These are phyloP conservation scores for Pluvianellus socialis DNA, from an alignment of 2,113 vertebrate species.

Conservation along the genomic window DNA sequence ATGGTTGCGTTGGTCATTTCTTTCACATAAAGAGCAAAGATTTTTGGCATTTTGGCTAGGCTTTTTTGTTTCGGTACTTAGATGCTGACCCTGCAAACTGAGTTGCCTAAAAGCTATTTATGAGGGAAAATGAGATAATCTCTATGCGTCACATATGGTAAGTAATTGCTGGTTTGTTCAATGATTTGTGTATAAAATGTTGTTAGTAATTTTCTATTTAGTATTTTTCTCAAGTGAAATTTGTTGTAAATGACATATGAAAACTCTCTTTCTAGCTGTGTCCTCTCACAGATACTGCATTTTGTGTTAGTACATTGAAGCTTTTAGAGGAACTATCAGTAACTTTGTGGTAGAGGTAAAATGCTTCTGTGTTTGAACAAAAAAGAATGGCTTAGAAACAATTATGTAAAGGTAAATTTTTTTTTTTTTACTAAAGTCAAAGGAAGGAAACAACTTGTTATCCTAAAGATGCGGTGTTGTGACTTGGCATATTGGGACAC, in stretches of 20 bases:
- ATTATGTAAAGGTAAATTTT: neutral
- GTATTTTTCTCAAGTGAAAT: neutral
- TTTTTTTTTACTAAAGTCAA: neutral
- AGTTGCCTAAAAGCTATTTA: neutral
- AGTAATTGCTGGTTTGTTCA: neutral
- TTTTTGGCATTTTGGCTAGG: neutral
- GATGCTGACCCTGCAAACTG: neutral
- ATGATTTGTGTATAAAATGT: neutral
- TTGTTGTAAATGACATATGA: neutral
- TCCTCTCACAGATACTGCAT: neutral
- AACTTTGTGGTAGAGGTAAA: neutral
- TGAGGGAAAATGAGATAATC: neutral
- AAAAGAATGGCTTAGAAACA: neutral
- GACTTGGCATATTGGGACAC: neutral
- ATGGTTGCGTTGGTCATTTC: neutral
- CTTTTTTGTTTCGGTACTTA: neutral
- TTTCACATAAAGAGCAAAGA: neutral
- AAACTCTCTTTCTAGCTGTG: neutral
- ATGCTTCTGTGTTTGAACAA: neutral
- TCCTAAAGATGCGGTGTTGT: neutral
- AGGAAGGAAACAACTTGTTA: neutral
- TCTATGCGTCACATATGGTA: neutral
- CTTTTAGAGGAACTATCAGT: neutral
- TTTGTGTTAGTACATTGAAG: neutral
- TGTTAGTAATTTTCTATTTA: neutral